Evolutionary conservation across 2,888 invertebrate species (phyloP).

Genomic region (Dolichopus griseipennis): DNA sequence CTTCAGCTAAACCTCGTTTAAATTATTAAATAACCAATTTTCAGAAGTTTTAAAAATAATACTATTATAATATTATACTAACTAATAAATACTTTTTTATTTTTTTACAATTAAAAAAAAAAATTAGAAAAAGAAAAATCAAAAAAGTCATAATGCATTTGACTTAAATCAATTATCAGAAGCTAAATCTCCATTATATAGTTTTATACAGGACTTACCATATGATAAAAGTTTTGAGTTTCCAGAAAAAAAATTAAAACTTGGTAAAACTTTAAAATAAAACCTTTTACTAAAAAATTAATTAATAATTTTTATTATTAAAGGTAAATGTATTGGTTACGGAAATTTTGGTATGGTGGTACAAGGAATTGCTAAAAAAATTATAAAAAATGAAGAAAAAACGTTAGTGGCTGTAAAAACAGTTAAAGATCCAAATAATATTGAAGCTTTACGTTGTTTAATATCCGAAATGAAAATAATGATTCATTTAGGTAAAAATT

Average conservation of each 20-base stretch:
- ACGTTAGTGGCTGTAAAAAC: constrained; percentile 85
- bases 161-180: neutral
- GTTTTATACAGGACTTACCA: constrained; percentile 48
- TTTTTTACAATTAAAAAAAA: neutral
- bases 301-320: neutral
- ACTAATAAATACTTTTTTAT: too few species aligned
- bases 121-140: neutral
- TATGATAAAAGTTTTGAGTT: constrained; percentile 88
- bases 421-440: constrained; percentile 66
- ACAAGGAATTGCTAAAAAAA: constrained; percentile 72
- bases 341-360: constrained; percentile 88
- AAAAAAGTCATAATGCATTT: neutral
- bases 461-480: constrained; percentile 86
- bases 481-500: constrained; percentile 80
- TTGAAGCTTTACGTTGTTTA: constrained; percentile 62
- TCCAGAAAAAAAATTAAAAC: constrained; percentile 65
- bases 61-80: too few species aligned
- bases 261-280: constrained; percentile 22
- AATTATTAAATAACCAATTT: too few species aligned
- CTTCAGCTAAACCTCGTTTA: too few species aligned
- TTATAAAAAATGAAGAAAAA: constrained; percentile 57
- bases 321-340: constrained; percentile 74
- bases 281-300: neutral
- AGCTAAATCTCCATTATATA: neutral
- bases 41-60: too few species aligned